A percentile compares a stretch with the other conserved stretches of the same genome.
These are phyloP conservation scores for Orgyia antiqua DNA, from an alignment of 2,888 invertebrate species.

Conservation along the genomic window DNA sequence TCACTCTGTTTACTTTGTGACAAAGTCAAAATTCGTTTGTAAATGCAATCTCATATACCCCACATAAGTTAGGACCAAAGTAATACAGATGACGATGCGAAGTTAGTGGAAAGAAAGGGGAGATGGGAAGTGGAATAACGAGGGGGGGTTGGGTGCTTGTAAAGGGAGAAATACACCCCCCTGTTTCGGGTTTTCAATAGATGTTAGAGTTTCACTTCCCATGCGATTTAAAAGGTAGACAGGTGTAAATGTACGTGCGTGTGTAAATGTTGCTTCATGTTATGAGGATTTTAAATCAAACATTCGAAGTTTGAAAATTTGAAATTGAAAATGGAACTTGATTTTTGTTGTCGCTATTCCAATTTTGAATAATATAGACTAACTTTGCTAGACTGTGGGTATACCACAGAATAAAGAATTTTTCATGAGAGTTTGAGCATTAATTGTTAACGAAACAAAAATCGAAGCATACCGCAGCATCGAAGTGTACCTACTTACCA, in stretches of 20 bases:
- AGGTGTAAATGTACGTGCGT: conserved; percentile 49
- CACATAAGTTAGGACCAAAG: conserved; percentile 75
- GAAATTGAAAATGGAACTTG: too few species aligned
- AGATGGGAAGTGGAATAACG: conserved; percentile 62
- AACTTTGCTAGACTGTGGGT: too few species aligned
- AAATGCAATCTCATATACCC: conserved; percentile 40
- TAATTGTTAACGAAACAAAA: too few species aligned
- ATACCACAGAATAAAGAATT: too few species aligned
- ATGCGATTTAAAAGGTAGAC: conserved; percentile 64
- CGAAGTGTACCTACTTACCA: too few species aligned
- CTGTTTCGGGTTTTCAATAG: conserved; percentile 78
- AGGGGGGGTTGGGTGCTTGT: conserved; percentile 36
- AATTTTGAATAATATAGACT: too few species aligned
- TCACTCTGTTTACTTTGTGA: background rate
- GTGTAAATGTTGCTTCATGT: conserved; percentile 7
- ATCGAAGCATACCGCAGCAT: too few species aligned
- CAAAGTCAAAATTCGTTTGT: conserved; percentile 31
- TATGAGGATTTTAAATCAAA: conserved; percentile 6
- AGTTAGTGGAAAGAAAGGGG: conserved; percentile 76
- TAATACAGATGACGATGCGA: conserved; percentile 77
- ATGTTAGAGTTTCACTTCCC: conserved; percentile 65
- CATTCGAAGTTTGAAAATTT: conserved; percentile 6
- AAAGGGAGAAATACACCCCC: conserved; percentile 47
- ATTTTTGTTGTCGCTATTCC: too few species aligned
- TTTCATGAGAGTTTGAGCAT: too few species aligned